Percentiles rank a stretch among this genome's conserved stretches.
phyloP scores from a whole-genome alignment of 2,888 invertebrate species.

The Catocala nupta region DNA sequence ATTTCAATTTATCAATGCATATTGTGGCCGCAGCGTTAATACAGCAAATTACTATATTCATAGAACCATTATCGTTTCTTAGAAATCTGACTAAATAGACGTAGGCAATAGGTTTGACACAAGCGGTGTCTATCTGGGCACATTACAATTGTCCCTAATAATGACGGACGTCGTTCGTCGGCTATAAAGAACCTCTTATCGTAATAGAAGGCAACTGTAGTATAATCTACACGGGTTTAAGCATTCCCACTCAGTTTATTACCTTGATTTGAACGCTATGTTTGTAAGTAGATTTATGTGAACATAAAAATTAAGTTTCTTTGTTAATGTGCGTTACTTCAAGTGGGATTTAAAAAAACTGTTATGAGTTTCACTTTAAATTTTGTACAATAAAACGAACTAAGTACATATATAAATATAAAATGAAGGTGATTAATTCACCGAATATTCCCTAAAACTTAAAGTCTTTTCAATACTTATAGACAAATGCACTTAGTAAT shows the following conservation, averaged over 20 bases:
- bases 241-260: constrained; percentile 45
- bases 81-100: background rate
- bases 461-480: too few species aligned
- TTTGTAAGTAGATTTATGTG: constrained; percentile 50
- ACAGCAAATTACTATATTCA: too few species aligned
- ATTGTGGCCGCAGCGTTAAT: too few species aligned
- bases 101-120: background rate
- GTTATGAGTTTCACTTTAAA: background rate
- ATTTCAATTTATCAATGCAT: too few species aligned
- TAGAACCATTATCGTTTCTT: background rate
- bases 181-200: constrained; percentile 49
- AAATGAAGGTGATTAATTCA: too few species aligned
- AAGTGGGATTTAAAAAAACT: constrained; percentile 7
- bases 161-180: constrained; percentile 33
- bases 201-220: constrained; percentile 34
- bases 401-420: too few species aligned
- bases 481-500: too few species aligned
- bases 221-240: constrained; percentile 38
- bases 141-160: constrained; percentile 38
- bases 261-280: constrained; percentile 39
- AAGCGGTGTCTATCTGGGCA: constrained; percentile 9
- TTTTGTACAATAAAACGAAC: too few species aligned
- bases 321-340: constrained; percentile 29
- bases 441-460: too few species aligned
- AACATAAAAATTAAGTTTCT: constrained; percentile 46